A percentile compares a stretch with the other conserved stretches of the same genome.
These are phyloP conservation scores for Leptothorax acervorum DNA, from an alignment of 2,888 invertebrate species.

Conservation along the genomic window DNA sequence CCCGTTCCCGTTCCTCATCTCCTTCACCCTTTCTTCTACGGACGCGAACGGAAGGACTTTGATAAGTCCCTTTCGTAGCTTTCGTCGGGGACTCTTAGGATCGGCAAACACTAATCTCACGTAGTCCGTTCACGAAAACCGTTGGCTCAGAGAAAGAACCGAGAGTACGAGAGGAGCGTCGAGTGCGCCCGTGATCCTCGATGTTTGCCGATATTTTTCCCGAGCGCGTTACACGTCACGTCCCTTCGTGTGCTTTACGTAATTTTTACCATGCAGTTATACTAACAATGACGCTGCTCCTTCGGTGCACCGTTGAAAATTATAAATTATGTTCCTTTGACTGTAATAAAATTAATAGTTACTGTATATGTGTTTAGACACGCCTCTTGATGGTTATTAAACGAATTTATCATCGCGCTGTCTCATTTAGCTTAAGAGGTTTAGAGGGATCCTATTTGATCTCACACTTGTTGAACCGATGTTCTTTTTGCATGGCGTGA, in stretches of 20 bases:
- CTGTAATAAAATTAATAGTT: neutral
- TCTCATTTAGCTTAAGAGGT: neutral
- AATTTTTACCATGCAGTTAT: slow-evolving; percentile 7
- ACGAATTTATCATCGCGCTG: neutral
- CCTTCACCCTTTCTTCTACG: slow-evolving; percentile 33
- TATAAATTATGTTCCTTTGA: neutral
- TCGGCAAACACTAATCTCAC: slow-evolving; percentile 58
- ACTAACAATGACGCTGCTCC: neutral
- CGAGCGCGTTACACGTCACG: neutral
- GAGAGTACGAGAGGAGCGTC: neutral
- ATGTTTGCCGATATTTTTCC: slow-evolving; percentile 32
- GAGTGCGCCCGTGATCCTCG: neutral
- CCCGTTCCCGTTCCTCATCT: neutral
- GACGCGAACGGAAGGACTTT: slow-evolving; percentile 52
- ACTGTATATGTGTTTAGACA: neutral
- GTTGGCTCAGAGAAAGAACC: neutral
- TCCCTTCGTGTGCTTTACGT: slow-evolving; percentile 1
- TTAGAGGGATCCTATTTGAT: neutral
- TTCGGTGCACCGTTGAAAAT: neutral
- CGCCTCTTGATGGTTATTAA: neutral
- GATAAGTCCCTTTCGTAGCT: slow-evolving; percentile 58
- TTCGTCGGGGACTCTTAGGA: slow-evolving; percentile 9
- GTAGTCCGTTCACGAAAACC: slow-evolving; percentile 33
- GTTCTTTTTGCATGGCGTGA: slow-evolving; percentile 16
- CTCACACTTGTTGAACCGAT: slow-evolving; percentile 1